phyloP scores from a whole-genome alignment of 2,113 vertebrate species.

The Reinhardtius hippoglossoides region DNA sequence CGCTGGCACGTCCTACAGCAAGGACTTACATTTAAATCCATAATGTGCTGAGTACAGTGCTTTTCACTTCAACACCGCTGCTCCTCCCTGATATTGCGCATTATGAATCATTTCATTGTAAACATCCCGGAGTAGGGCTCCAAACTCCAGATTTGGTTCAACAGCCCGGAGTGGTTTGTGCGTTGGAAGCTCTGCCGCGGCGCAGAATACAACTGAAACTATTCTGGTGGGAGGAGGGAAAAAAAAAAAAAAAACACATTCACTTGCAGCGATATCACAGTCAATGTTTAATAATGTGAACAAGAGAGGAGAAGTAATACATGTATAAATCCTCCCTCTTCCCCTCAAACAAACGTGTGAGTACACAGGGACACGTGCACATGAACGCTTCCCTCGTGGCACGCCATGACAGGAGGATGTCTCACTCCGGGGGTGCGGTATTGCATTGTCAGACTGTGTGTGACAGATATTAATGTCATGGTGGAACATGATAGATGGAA shows the following conservation, averaged over 20 bases:
- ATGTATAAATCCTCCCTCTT: constrained; percentile 38
- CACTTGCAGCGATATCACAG: constrained; percentile 41
- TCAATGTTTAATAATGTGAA: constrained; percentile 55
- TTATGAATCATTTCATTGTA: constrained; percentile 55
- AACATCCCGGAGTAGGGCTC: constrained; percentile 48
- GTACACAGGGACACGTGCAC: constrained; percentile 33
- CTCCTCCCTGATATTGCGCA: constrained; percentile 29
- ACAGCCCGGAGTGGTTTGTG: constrained; percentile 44
- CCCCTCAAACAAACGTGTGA: constrained; percentile 43
- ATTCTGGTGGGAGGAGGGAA: constrained; percentile 17
- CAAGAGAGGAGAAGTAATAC: constrained; percentile 32
- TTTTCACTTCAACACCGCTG: constrained; percentile 26
- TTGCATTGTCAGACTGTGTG: constrained; percentile 75
- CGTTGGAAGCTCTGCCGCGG: constrained; percentile 27
- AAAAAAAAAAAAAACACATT: neutral
- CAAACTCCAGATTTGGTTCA: constrained; percentile 47
- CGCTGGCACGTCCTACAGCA: constrained; percentile 39
- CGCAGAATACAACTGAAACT: constrained; percentile 40
- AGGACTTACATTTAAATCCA: constrained; percentile 51
- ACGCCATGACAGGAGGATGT: constrained; percentile 59
- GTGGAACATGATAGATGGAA: constrained; percentile 79
- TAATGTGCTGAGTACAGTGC: constrained; percentile 27
- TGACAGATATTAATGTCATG: constrained; percentile 80
- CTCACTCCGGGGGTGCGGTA: constrained; percentile 68
- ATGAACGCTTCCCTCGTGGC: constrained; percentile 28